Evolutionary conservation across 2,888 invertebrate species (phyloP).

Genomic region (Megaustenia siamemsis): DNA sequence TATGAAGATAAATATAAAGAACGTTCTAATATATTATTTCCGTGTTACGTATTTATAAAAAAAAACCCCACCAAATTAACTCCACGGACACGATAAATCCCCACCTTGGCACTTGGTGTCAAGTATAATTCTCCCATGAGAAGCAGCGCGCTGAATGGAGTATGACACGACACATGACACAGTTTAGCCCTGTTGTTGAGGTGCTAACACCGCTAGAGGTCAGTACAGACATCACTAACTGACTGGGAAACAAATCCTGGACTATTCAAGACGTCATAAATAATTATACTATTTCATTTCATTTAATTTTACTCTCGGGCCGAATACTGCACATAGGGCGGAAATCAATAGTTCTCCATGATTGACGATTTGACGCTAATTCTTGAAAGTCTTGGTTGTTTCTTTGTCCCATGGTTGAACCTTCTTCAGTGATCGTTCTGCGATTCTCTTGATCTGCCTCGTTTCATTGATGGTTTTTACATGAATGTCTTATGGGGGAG

Average conservation of each 20-base stretch:
- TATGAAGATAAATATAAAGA: background rate
- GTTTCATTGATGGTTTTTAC: too few relatives aligned
- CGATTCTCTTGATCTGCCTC: too few relatives aligned
- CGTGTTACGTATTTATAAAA: background rate
- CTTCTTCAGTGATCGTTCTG: too few relatives aligned
- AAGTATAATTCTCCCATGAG: too few relatives aligned
- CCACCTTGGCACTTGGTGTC: background rate
- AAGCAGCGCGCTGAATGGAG: background rate
- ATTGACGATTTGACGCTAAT: too few relatives aligned
- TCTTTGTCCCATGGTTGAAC: too few relatives aligned
- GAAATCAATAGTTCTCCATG: too few relatives aligned
- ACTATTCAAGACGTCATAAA: background rate
- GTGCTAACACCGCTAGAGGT: background rate
- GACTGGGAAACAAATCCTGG: background rate
- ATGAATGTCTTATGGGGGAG: too few relatives aligned
- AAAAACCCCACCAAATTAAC: background rate
- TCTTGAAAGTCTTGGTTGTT: too few relatives aligned
- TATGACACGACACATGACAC: background rate
- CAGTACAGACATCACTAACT: background rate
- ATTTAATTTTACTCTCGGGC: too few relatives aligned
- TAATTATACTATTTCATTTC: background rate
- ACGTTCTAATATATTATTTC: background rate
- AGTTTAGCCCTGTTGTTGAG: background rate
- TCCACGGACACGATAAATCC: background rate
- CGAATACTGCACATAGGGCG: too few relatives aligned